Evolutionary conservation across 2,888 invertebrate genomes (phyloP), one percentile per base, ranked within the genome.

Genomic region (Ctena decussata): DNA sequence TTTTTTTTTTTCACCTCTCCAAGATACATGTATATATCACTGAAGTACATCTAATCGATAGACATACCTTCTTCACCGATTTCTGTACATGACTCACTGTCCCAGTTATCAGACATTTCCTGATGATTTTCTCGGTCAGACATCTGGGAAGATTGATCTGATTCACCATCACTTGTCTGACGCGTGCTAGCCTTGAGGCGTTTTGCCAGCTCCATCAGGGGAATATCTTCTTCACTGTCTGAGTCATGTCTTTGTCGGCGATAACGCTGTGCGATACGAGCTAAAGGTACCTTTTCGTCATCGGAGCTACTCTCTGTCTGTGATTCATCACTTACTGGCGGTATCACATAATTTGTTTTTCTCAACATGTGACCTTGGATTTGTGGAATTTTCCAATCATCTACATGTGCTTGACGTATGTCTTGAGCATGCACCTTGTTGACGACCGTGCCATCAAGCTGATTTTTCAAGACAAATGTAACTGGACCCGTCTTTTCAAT

Each of bases 201-300:
- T 76, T 79, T 75, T 11, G 41, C 18, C 30, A 76, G 18, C 37
- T 83, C 78, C 71, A 79, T 72, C 27, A 85, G 32, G n/a, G 82
- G 85, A 32, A 85, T 82, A 27, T 85, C 27, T 27, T 85, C 82
- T 37, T 85, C 82, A 24, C 53, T 18, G 18, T 73, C 53, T 44
- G 77, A 79, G 69, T 82, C 24, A 35, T 76, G 69, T 32, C 72
- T 41, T 39, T 82, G 46, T 3, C 71, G n/a, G 41, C 41, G 37
- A 53, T 76, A 60, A 57, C 27, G n/a, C n/a, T n/a, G n/a, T n/a
- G 53, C 69, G 27, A 69, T 18, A 24, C 46, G 46, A n/a, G 24
- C 5, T 6, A 41, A 41, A 41, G 41, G 15, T 41, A 6, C 41
- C 41, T 41, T 6, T 41, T 15, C 41, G 21, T 46, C 74, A 2